A percentile compares a stretch with the other conserved stretches of the same genome.
These are phyloP conservation scores for Cyphomyrmex costatus DNA, from an alignment of 1,140 invertebrate species.

Conservation along the genomic window DNA sequence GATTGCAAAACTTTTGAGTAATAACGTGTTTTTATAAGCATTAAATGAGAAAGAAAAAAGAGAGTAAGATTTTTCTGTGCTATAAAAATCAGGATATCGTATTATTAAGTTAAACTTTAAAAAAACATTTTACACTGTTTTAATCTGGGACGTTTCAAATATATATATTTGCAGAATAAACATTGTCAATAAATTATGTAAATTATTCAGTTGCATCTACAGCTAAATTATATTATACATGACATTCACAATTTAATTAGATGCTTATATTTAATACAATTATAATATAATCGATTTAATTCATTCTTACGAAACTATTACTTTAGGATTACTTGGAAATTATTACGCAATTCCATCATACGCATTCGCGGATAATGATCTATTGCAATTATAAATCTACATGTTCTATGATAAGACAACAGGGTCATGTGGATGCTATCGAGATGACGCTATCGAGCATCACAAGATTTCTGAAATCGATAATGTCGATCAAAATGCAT, in stretches of 20 bases:
- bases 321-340: background rate
- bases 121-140: background rate
- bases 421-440: background rate
- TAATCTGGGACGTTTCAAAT: background rate
- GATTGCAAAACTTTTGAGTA: slow-evolving; percentile 64
- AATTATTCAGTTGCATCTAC: background rate
- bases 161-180: background rate
- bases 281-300: background rate
- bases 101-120: background rate
- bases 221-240: background rate
- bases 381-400: background rate
- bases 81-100: background rate
- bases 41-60: slow-evolving; percentile 20
- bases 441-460: slow-evolving; percentile 20
- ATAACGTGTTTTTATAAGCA: background rate
- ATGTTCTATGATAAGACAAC: background rate
- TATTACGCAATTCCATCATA: background rate
- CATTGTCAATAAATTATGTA: background rate
- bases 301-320: background rate
- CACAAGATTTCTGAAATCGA: slow-evolving; percentile 30
- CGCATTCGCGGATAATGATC: background rate
- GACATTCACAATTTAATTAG: background rate
- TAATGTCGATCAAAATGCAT: slow-evolving; percentile 30
- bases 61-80: background rate
- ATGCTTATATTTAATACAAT: background rate